Conservation (phyloP, 2,888 invertebrate genomes). For the Epinotia nisella region DNA sequence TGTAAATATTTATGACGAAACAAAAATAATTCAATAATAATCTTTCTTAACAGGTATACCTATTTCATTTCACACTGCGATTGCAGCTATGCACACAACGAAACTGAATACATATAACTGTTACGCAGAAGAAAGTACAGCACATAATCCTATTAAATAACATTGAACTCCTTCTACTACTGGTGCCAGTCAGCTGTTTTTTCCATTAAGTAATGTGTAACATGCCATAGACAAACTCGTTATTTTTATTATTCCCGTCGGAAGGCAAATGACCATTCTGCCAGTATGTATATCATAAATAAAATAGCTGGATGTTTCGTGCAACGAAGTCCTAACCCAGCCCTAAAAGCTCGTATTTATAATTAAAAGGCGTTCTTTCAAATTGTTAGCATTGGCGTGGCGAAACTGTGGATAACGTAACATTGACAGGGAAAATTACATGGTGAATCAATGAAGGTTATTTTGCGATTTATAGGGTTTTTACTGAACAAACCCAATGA, state of each 20-base stretch:
- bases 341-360: slow-evolving; percentile 34
- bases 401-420: slow-evolving; percentile 22
- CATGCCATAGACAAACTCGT: slow-evolving; percentile 19
- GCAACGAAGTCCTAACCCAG: slow-evolving; percentile 36
- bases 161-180: slow-evolving; percentile 38
- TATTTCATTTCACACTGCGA: background rate
- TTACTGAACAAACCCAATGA: slow-evolving; percentile 10
- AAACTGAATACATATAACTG: slow-evolving; percentile 40
- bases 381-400: slow-evolving; percentile 31
- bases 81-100: slow-evolving; percentile 27
- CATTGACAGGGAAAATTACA: slow-evolving; percentile 23
- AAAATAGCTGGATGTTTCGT: slow-evolving; percentile 29
- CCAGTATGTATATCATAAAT: slow-evolving; percentile 1
- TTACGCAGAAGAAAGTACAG: slow-evolving; percentile 39
- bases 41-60: background rate
- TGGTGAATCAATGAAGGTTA: slow-evolving; percentile 37
- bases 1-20: background rate
- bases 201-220: background rate
- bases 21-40: background rate
- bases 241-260: slow-evolving; percentile 16
- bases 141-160: slow-evolving; percentile 41
- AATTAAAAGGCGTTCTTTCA: slow-evolving; percentile 40
- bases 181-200: slow-evolving; percentile 21
- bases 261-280: slow-evolving; percentile 8
- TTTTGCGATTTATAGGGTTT: slow-evolving; percentile 11